phyloP scores from a whole-genome alignment of 2,113 vertebrate genomes.

The Pithys albifrons region DNA sequence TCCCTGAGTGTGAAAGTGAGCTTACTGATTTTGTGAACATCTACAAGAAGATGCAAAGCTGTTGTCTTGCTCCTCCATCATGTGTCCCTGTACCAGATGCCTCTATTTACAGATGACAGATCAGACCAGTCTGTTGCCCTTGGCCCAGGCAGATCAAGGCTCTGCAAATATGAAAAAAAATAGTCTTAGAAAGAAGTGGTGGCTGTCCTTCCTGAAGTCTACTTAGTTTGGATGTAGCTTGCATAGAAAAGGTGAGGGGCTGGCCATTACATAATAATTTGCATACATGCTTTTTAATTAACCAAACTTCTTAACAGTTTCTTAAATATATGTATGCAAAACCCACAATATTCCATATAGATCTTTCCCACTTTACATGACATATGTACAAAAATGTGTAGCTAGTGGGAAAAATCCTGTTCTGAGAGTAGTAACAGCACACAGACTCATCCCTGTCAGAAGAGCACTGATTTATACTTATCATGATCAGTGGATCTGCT shows the following conservation, averaged over 20 bases:
- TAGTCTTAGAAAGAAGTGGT: background rate
- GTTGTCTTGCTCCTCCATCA: background rate
- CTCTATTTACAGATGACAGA: background rate
- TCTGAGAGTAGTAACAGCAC: background rate
- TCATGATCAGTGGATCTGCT: background rate
- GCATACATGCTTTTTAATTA: background rate
- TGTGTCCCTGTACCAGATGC: background rate
- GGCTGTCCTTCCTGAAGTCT: background rate
- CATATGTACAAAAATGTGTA: rapidly evolving
- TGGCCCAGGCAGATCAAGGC: background rate
- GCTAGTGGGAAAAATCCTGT: background rate
- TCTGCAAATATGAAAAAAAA: background rate
- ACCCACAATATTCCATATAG: background rate
- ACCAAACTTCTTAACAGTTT: background rate
- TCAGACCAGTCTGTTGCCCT: background rate
- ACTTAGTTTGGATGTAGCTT: background rate
- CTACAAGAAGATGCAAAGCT: background rate
- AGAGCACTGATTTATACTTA: background rate
- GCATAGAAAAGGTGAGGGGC: background rate
- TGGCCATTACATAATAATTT: background rate
- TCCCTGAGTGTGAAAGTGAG: background rate
- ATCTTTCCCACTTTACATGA: background rate
- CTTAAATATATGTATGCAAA: background rate
- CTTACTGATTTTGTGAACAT: background rate
- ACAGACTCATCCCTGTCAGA: background rate